A percentile compares a stretch with the other conserved stretches of the same genome.
These are phyloP conservation scores for Mixornis gularis DNA, from an alignment of 2,113 vertebrate species.

Conservation along the genomic window DNA sequence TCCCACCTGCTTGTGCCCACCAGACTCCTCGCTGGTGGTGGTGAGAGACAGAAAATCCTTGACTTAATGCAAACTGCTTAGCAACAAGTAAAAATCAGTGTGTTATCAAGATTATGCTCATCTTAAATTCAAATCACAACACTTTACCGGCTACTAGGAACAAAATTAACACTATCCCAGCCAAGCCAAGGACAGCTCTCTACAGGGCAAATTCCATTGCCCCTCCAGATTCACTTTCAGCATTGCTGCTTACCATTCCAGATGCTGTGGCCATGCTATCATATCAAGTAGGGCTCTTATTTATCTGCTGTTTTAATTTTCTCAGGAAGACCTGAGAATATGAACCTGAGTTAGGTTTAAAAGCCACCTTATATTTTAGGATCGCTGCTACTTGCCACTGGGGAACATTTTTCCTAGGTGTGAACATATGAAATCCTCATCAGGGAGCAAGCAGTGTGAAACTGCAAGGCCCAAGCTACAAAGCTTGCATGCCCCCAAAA, in stretches of 20 bases:
- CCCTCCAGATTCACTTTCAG: not conserved
- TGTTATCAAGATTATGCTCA: not conserved
- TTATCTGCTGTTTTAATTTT: not conserved
- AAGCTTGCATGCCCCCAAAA: not conserved
- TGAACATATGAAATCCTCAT: not conserved
- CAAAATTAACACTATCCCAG: not conserved
- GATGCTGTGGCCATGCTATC: not conserved
- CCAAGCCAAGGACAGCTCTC: not conserved
- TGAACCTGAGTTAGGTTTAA: not conserved
- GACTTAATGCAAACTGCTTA: not conserved
- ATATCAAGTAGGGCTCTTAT: not conserved
- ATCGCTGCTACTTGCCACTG: not conserved
- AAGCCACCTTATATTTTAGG: not conserved
- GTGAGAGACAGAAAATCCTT: not conserved
- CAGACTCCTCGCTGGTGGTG: not conserved
- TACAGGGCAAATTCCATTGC: accelerated
- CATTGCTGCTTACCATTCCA: not conserved
- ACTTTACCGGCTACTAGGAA: not conserved
- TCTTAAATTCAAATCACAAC: not conserved
- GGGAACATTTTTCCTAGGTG: not conserved
- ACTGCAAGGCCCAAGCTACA: not conserved
- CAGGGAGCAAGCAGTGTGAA: not conserved
- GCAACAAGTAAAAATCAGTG: not conserved
- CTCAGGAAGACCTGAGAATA: not conserved
- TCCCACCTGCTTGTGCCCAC: not conserved